Conservation (phyloP, 35 echinoderm and acorn worm genomes). For the Stichopus chloronotus region DNA sequence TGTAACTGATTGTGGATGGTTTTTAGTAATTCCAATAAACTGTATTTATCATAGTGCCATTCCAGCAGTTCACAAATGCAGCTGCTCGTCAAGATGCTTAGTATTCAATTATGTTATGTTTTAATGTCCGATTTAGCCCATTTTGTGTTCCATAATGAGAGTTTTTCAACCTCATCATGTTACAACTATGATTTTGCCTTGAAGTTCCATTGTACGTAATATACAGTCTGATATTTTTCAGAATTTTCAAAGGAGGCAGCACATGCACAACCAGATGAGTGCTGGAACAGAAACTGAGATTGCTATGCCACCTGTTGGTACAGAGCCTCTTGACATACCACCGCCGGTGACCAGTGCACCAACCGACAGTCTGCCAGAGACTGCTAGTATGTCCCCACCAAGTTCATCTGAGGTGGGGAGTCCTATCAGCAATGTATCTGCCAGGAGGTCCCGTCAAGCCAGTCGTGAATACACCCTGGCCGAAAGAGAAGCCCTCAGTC, state of each 20-base stretch:
- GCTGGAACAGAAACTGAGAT: background rate
- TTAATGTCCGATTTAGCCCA: no score
- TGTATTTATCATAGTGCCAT: no score
- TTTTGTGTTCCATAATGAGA: no score
- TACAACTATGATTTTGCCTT: no score
- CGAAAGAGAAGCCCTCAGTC: constrained; percentile 47
- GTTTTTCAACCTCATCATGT: no score
- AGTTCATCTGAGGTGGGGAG: constrained; percentile 12
- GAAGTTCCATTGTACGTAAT: background rate
- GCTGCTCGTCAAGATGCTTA: no score
- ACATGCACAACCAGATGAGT: background rate
- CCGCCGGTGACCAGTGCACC: background rate
- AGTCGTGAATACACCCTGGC: constrained; percentile 23
- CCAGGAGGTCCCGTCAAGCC: constrained; percentile 20
- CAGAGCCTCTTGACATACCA: constrained; percentile 29
- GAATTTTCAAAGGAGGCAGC: background rate
- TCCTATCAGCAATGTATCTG: background rate
- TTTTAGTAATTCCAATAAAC: no score
- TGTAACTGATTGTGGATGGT: no score
- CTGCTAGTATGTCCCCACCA: constrained; percentile 1
- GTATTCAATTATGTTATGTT: no score
- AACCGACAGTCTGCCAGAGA: background rate
- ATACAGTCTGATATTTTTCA: background rate
- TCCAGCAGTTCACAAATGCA: no score
- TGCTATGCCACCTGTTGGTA: background rate